Base-by-base conservation (phyloP, 2,113 vertebrate genomes). In the Psettodes erumei region DNA sequence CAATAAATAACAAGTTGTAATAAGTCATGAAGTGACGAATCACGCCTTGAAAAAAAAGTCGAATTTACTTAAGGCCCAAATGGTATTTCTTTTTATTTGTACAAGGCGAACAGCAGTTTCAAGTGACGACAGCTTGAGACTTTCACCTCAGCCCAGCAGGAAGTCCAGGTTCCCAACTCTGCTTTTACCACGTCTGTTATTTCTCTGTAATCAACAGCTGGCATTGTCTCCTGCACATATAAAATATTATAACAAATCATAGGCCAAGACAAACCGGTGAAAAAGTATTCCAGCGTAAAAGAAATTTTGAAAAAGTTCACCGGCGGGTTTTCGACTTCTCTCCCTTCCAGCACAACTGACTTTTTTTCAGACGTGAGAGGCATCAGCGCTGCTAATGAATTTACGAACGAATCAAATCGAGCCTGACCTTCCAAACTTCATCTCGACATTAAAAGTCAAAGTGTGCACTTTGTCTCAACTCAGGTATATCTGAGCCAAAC, bases 201-300 rank as follows among this genome's bases (percentile, higher is more conserved):
- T 86, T 50, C 42, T 58, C 76, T 71, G 47, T 55, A 85, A 88
- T 82, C 79, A 85, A 58, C 79, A 48, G 33, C 79, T 87, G 82
- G 82, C 85, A 23, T 75, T 59, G 69, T 85, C 56, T 71, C 72
- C 19, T 28, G 7, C 27, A 66, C 59, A 51, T 10, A 45, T 48
- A 70, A 77, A 71, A 63, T 16, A 42, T 43, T 77, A 30, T n/a
- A 75, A 45, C 47, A 48, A 65, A 59, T 6, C 56, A 0, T 7
- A 33, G 5, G 86, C 80, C 83, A 86, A 88, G 59, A 76, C 45
- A 76, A 86, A 81, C 83, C 12, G 0, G 43, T 55, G 38, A 59
- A 70, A 50, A 65, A 43, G 25, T 48, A 68, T 75, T 81, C 3
- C 4, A 43, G 51, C 43, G 35, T 54, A 40, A 47, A n/a, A n/a